These are phyloP conservation scores for Polyommatus iphigenia DNA, from an alignment of 2,888 invertebrate species.

Conservation along the genomic window DNA sequence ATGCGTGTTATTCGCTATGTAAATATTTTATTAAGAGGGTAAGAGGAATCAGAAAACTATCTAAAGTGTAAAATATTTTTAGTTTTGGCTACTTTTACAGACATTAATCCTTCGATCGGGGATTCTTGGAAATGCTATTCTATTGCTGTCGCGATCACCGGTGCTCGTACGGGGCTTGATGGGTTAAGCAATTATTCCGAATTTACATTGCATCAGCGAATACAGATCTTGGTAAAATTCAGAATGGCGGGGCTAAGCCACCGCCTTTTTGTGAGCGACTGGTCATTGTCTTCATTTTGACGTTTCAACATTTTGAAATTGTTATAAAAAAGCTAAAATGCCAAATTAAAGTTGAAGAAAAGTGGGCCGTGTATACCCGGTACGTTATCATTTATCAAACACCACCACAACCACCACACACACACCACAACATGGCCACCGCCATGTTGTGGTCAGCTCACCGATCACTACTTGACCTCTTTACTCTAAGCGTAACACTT, in stretches of 20 bases:
- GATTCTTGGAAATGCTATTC: no score
- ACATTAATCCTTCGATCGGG: no score
- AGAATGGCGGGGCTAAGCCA: neutral
- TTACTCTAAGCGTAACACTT: constrained; percentile 1
- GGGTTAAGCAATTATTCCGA: neutral
- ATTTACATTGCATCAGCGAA: neutral
- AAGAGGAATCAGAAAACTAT: no score
- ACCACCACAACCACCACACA: no score
- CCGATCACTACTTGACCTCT: neutral
- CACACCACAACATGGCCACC: neutral
- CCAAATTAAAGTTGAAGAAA: no score
- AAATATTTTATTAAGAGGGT: neutral
- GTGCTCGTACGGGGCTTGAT: no score
- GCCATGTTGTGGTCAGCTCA: neutral
- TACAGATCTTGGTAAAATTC: neutral
- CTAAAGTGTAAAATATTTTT: neutral
- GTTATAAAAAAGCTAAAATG: no score
- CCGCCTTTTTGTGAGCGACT: neutral
- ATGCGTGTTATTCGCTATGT: neutral
- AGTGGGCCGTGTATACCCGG: no score
- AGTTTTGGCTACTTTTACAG: neutral
- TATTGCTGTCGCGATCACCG: no score
- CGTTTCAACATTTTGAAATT: neutral
- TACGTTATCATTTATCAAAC: no score
- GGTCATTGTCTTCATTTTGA: neutral